Conservation (phyloP, 2,888 invertebrate species). For the Tipula confusa region DNA sequence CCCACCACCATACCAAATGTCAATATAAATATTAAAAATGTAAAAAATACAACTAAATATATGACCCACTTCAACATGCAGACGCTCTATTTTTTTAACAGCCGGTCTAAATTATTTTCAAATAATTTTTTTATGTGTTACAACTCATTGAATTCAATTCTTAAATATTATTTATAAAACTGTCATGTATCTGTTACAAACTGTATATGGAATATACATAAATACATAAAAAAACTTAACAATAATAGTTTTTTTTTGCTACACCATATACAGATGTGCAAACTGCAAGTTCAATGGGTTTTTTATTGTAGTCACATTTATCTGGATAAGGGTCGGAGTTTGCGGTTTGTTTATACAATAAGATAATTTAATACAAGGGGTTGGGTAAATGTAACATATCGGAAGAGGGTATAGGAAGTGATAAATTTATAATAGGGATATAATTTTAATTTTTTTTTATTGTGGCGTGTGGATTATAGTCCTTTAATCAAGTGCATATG, state of each 20-base stretch:
- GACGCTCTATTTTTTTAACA: too few species aligned
- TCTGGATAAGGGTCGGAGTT: not conserved
- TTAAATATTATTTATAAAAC: not conserved
- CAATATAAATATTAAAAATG: too few species aligned
- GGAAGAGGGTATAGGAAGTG: not conserved
- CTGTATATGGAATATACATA: too few species aligned
- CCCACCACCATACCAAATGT: too few species aligned
- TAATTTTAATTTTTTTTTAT: not conserved
- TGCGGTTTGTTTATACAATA: not conserved
- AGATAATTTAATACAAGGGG: not conserved
- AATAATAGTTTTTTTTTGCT: not conserved
- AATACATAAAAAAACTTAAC: not conserved
- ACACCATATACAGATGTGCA: slow-evolving; percentile 8
- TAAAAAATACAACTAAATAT: too few species aligned
- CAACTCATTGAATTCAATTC: not conserved
- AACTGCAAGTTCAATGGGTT: not conserved
- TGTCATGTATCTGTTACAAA: slow-evolving; percentile 8
- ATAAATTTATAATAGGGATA: not conserved
- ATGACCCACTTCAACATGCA: too few species aligned
- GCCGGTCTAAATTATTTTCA: too few species aligned
- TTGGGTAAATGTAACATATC: not conserved
- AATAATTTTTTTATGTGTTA: not conserved
- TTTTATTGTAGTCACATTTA: not conserved
- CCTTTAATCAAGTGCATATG: slow-evolving; percentile 3
- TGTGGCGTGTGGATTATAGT: not conserved